Percentiles rank a stretch among this genome's conserved stretches.
phyloP scores from a whole-genome alignment of 2,888 invertebrate species.

The Nineta flava region DNA sequence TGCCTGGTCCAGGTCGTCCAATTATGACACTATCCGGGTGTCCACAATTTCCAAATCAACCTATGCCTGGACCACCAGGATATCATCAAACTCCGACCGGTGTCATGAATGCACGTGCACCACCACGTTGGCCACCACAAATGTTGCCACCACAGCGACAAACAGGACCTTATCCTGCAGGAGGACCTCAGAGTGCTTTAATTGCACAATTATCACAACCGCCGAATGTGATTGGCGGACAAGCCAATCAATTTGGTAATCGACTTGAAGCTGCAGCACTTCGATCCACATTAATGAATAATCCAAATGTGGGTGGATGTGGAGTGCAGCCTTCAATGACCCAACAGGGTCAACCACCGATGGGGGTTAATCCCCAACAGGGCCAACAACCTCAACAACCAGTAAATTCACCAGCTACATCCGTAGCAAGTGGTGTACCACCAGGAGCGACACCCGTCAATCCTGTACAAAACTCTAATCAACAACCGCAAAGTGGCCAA shows the following conservation, averaged over 20 bases:
- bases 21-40: constrained; percentile 6
- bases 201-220: constrained; percentile 41
- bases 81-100: constrained; percentile 23
- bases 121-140: constrained; percentile 45
- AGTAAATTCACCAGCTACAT: constrained; percentile 11
- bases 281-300: constrained; percentile 8
- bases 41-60: constrained; percentile 18
- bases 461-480: constrained; percentile 13
- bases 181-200: constrained; percentile 31
- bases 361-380: constrained; percentile 14
- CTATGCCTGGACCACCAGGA: constrained; percentile 30
- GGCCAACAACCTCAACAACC: constrained; percentile 15
- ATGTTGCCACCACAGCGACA: constrained; percentile 32
- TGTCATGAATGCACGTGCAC: constrained; percentile 28
- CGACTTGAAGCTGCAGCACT: constrained; percentile 17
- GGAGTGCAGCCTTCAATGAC: constrained; percentile 23
- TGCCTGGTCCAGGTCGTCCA: constrained; percentile 7
- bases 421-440: constrained; percentile 8
- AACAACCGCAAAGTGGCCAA: constrained; percentile 16
- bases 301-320: constrained; percentile 17
- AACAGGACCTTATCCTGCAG: constrained; percentile 15
- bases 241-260: constrained; percentile 28
- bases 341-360: constrained; percentile 6
- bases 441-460: constrained; percentile 11
- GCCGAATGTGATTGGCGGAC: constrained; percentile 30